Evolutionary conservation across 2,888 invertebrate species (phyloP).

Genomic region (Dastarcus helophoroides): DNA sequence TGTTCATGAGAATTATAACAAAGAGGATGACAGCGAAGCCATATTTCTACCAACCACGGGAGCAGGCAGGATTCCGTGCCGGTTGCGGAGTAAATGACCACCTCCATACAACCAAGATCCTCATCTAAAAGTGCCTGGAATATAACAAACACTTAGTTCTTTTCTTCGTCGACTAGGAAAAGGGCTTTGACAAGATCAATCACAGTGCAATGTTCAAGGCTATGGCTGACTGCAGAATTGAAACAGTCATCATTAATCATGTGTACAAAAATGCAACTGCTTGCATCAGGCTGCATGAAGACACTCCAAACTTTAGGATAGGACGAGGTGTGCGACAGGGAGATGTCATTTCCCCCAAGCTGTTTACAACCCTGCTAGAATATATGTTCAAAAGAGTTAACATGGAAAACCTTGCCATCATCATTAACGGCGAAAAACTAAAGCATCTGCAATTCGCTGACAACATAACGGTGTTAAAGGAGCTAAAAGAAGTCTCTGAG

Average conservation of each 20-base stretch:
- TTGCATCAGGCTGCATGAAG: constrained; percentile 4
- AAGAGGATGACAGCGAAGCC: too few relatives aligned
- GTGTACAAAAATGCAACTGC: constrained; percentile 3
- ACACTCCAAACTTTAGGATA: constrained; percentile 8
- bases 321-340: constrained; percentile 9
- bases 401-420: constrained; percentile 7
- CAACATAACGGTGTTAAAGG: too few relatives aligned
- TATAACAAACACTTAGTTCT: too few relatives aligned
- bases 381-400: constrained; percentile 10
- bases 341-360: constrained; percentile 8
- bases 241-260: constrained; percentile 2
- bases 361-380: constrained; percentile 8
- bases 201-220: background rate
- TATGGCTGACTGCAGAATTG: constrained; percentile 4
- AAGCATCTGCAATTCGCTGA: constrained; percentile 10
- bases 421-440: constrained; percentile 9
- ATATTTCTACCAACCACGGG: too few relatives aligned
- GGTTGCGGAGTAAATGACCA: too few relatives aligned
- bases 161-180: too few relatives aligned
- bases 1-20: too few relatives aligned
- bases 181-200: too few relatives aligned
- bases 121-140: too few relatives aligned
- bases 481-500: too few relatives aligned
- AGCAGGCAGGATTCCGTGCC: too few relatives aligned
- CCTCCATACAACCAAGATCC: too few relatives aligned